Conservation (phyloP, 2,113 vertebrate species). For the Chlamydotis undulata region DNA sequence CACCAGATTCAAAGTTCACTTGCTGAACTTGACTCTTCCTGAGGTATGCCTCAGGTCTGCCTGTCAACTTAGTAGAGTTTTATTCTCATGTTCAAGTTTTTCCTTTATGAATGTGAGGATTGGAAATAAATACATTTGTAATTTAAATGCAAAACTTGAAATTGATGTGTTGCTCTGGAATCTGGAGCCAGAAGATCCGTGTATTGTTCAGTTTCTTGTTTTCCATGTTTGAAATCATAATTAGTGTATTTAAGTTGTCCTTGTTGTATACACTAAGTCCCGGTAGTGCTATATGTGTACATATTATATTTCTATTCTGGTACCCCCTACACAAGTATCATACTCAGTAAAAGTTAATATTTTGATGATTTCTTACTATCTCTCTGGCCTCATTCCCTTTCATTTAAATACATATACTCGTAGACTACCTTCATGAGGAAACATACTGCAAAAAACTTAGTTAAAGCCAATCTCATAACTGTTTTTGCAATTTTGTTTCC, state of each 20-base stretch:
- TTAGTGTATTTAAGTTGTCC: neutral
- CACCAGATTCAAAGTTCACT: neutral
- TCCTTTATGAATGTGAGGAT: neutral
- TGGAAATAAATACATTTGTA: neutral
- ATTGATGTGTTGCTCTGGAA: neutral
- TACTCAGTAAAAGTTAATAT: neutral
- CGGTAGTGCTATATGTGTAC: neutral
- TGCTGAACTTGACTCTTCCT: neutral
- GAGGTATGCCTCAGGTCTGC: neutral
- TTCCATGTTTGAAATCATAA: neutral
- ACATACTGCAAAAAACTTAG: neutral
- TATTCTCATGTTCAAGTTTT: neutral
- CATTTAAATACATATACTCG: neutral
- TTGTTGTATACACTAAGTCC: neutral
- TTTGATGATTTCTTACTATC: neutral
- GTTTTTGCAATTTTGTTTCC: neutral
- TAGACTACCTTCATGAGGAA: neutral
- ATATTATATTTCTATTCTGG: neutral
- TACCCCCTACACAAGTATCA: neutral
- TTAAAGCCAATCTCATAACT: neutral
- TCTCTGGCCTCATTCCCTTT: neutral
- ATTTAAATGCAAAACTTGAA: neutral
- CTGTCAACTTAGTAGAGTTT: neutral
- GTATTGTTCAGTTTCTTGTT: neutral
- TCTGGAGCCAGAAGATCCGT: neutral